These are phyloP conservation scores for Bimastos eiseni DNA, from an alignment of 2,888 invertebrate genomes.

Conservation along the genomic window DNA sequence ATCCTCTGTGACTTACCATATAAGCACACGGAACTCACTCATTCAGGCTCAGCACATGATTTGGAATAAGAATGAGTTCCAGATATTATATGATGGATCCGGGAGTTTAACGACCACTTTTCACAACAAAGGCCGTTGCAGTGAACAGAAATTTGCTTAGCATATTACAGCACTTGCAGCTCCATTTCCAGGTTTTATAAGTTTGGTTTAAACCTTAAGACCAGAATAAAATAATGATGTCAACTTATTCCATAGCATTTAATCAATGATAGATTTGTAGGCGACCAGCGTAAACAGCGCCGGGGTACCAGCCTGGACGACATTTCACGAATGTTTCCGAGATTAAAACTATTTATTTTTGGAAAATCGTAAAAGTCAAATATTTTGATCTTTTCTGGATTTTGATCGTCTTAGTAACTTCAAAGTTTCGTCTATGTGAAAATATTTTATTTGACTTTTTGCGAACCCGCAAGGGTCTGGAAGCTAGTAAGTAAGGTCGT, in stretches of 20 bases:
- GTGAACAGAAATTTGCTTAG: no score
- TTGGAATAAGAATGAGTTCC: neutral
- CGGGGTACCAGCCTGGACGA: neutral
- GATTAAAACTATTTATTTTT: slow-evolving; percentile 6
- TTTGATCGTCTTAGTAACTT: neutral
- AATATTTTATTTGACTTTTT: slow-evolving; percentile 9
- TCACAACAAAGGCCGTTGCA: no score
- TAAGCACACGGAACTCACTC: no score
- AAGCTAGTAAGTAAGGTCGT: slow-evolving; percentile 13
- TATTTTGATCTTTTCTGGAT: neutral
- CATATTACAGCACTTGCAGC: no score
- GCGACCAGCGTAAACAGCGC: neutral
- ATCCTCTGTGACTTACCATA: no score
- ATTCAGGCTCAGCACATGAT: no score
- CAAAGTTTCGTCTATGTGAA: neutral
- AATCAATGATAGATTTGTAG: neutral
- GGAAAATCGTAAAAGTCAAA: neutral
- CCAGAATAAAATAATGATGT: neutral
- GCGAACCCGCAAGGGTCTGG: neutral
- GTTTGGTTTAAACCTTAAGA: no score
- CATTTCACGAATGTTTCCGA: neutral
- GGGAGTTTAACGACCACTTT: no score
- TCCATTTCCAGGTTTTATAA: no score
- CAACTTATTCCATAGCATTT: no score
- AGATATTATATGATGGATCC: no score